Percentiles rank a stretch among this genome's conserved stretches.
These are phyloP conservation scores for Argentina silus DNA, from an alignment of 2,797 vertebrate species.

Conservation along the genomic window DNA sequence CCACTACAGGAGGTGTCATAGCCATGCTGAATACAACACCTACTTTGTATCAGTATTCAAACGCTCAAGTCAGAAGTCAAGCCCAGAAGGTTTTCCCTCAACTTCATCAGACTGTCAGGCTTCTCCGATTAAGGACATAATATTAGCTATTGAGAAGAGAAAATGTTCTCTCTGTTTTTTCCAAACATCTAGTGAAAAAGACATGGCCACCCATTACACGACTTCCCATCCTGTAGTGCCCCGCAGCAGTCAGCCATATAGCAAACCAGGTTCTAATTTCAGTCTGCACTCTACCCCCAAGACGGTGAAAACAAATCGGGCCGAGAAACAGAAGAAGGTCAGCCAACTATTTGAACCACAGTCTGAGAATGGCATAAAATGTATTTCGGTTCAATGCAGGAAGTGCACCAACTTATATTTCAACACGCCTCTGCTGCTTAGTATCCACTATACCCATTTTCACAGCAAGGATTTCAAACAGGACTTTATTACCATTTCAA, in stretches of 20 bases:
- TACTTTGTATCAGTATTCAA: constrained; percentile 79
- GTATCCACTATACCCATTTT: constrained; percentile 84
- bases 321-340: background rate
- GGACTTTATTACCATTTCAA: constrained; percentile 83
- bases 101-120: constrained; percentile 80
- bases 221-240: background rate
- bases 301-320: constrained; percentile 59
- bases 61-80: constrained; percentile 77
- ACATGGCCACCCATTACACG: constrained; percentile 85
- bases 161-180: constrained; percentile 10
- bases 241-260: constrained; percentile 51
- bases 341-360: constrained; percentile 30
- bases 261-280: constrained; percentile 81
- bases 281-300: constrained; percentile 57
- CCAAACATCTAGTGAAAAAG: constrained; percentile 81
- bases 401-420: constrained; percentile 83
- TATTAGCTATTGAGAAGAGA: constrained; percentile 78
- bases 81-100: constrained; percentile 80
- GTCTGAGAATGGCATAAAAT: constrained; percentile 47
- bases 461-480: constrained; percentile 79
- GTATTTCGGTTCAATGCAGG: constrained; percentile 73
- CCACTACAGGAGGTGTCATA: constrained; percentile 87
- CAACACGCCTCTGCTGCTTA: constrained; percentile 78
- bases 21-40: constrained; percentile 84
- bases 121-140: constrained; percentile 79